Base-by-base conservation (phyloP, 2,888 invertebrate genomes). In the Ectemnius lituratus region DNA sequence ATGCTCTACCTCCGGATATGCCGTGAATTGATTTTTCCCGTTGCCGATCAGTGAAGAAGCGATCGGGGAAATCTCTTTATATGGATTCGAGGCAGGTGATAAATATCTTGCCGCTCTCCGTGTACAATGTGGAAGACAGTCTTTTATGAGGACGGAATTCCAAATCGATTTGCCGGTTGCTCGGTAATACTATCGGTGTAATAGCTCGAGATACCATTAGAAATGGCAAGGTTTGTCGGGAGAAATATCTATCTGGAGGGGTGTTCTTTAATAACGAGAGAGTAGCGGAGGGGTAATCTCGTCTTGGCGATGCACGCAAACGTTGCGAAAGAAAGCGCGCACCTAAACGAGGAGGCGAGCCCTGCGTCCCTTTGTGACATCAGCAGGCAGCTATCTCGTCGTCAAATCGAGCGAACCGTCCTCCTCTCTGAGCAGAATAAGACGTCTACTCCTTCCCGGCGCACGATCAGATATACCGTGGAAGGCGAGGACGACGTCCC, bases 1-100 rank as follows among this genome's bases (percentile, higher is more conserved):
- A 83, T 70, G 70, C 62, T 37, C 37, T 71, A 64, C 60, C 80
- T 73, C 76, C 81, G 83, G 76, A 75, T 72, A 83, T 81, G 80
- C 80, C 78, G 74, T 76, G 73, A 80, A 79, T 81, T 80, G 83
- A 83, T 80, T 81, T 81, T 75, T 75, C 67, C 62, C 71, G 62
- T 71, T 70, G 37, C 70, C 81, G 81, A 83, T 76, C 58, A 76
- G n/a, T 46, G 28, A 58, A 59, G 20, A 60, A 20, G 65, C 47
- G 61, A 68, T 74, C 67, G 49, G 28, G 52, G 16, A 69, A 75
- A 59, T 57, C 47, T 63, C 64, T 70, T 70, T 72, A 57, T 67
- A 56, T 46, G 16, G 49, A 67, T 45, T 61, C 65, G 23, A 56
- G 47, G 62, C 75, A 73, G 75, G 66, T 68, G 73, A 80, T 73